Base-by-base conservation (phyloP, 2,888 invertebrate genomes). In the Limnephilus rhombicus region DNA sequence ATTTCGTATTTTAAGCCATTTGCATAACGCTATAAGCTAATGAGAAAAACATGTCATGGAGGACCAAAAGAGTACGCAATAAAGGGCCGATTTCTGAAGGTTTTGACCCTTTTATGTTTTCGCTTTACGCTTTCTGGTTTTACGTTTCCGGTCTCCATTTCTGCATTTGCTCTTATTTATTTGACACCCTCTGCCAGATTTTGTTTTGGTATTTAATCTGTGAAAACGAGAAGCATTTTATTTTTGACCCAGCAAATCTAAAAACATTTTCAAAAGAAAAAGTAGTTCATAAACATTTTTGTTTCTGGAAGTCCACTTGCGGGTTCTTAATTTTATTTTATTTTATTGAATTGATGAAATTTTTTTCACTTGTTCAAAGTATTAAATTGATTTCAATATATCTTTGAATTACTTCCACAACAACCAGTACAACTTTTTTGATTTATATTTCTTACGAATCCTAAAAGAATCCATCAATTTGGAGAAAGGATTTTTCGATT, bases 121-220 rank as follows among this genome's bases (percentile, higher is more conserved):
- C 34, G 18, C 34, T 34, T 34, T 83, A 34, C 34, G 82, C 82
- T 83, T 18, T 83, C 82, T 37, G 82, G 82, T 83, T 83, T 83
- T 83, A 41, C 37, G 83, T 83, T 83, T 83, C 83, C 83, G 34
- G 83, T 83, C 37, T 83, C 37, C 37, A 83, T 37, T 24, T 83
- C 18, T 83, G 18, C 68, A 68, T 68, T 68, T 68, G 24, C 68
- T 24, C 7, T 68, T 68, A 9, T 68, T 68, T n/a, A 68, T 68
- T n/a, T 68, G 24, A n/a, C 68, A 68, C n/a, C 68, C 68, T n/a
- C 24, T n/a, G 5, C 24, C 68, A 68, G 68, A 68, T 68, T 68
- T 68, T 68, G 68, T 68, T 68, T 68, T n/a, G 24, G 68, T 24
- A 68, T 68, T 68, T 68, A 3, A 1, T 24, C 9, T 7, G 9